Evolutionary conservation across 1,140 invertebrate species (phyloP), one percentile per base, ranked within the genome.

Genomic region (Neodiprion lecontei): DNA sequence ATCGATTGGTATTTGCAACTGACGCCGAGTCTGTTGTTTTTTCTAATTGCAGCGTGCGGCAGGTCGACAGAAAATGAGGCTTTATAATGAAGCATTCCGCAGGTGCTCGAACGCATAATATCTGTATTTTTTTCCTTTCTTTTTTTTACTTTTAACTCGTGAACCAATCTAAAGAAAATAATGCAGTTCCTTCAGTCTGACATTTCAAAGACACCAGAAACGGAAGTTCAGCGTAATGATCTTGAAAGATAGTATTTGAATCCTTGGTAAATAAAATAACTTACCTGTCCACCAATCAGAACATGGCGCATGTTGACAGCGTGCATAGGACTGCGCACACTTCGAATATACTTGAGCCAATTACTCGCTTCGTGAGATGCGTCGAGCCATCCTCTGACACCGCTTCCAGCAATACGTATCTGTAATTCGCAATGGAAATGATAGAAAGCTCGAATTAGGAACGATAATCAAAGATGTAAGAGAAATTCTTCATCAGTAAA

Each of bases 281-380:
- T 90, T 90, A 95, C 94, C 91, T 94, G 92, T 79, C 94, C 94
- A 75, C 90, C 90, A 72, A 92, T 87, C 66, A 95, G 88, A 75
- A 92, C 89, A 81, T 93, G 90, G 74, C 92, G 90, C 78, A 95
- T 88, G 84, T 96, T 95, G 77, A 94, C 92, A 75, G 92, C 91
- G 28, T 92, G 91, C 28, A 40, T 40, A 28, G 91, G 90, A 80
- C 91, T 91, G 75, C 91, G 90, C 2, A 92, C 90, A 48, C 91
- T 91, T 72, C 93, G 90, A 66, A 96, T 91, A 79, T 93, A 92
- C 84, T 96, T 96, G 23, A 96, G 87, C 95, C 95, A 96, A 85
- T 94, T 94, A 67, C 90, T 91, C 65, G 92, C 91, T 78, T 96
- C 94, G 21, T 90, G 83, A 47, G 92, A 92, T 11, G 93, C 94